These are phyloP conservation scores for Haemorhous mexicanus DNA, from an alignment of 2,113 vertebrate genomes.

Conservation along the genomic window DNA sequence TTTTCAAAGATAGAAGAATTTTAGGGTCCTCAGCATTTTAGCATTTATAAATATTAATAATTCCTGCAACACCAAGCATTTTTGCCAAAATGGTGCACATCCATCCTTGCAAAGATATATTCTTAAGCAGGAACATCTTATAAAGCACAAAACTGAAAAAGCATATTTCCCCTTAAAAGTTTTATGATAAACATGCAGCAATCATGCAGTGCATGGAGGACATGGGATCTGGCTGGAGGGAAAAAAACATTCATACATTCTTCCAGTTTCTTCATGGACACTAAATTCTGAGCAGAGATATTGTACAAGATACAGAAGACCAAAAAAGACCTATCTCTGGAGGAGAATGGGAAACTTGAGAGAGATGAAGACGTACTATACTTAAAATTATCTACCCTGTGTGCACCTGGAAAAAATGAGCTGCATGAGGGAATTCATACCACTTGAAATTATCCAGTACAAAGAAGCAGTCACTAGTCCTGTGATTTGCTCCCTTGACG, in stretches of 20 bases:
- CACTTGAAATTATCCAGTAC: background rate
- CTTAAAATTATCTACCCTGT: background rate
- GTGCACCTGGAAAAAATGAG: background rate
- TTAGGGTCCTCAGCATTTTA: background rate
- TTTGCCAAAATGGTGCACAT: background rate
- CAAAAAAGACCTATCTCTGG: background rate
- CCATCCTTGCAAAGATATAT: background rate
- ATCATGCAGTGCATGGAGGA: background rate
- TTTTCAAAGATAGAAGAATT: background rate
- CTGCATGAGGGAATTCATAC: background rate
- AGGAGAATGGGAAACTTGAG: background rate
- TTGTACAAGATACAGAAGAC: background rate
- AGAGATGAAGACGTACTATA: background rate
- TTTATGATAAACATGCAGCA: background rate
- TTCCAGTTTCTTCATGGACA: background rate
- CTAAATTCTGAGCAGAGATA: background rate
- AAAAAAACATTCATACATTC: background rate
- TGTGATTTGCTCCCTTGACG: background rate
- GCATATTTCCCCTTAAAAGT: background rate
- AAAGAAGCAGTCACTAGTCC: background rate
- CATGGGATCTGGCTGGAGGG: background rate
- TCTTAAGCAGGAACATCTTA: background rate
- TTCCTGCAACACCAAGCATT: background rate
- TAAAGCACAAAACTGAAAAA: background rate
- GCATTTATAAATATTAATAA: background rate